A percentile compares a stretch with the other conserved stretches of the same genome.
Conservation (phyloP, 2,113 vertebrate species). For the Grantiella picta region DNA sequence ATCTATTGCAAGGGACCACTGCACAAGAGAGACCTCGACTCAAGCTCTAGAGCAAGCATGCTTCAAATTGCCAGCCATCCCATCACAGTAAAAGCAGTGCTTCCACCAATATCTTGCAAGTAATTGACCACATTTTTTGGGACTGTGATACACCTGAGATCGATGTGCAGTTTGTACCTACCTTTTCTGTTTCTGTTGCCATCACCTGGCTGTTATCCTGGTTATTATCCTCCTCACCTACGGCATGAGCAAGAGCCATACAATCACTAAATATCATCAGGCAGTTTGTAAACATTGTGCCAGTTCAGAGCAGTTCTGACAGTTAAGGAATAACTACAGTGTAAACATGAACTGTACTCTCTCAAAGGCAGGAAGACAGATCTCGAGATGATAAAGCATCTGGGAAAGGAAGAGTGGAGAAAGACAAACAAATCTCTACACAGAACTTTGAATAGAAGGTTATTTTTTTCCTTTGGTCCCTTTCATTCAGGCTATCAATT, state of each 20-base stretch:
- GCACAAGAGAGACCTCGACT: not conserved
- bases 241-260: not conserved
- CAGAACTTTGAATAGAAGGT: not conserved
- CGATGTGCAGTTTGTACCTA: not conserved
- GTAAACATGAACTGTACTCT: slow-evolving; percentile 20
- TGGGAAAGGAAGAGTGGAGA: not conserved
- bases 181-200: not conserved
- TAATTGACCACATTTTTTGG: not conserved
- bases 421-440: not conserved
- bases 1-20: not conserved
- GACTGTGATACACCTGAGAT: not conserved
- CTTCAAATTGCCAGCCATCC: not conserved
- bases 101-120: not conserved
- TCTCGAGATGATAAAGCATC: slow-evolving; percentile 13
- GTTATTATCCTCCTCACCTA: not conserved
- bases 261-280: not conserved
- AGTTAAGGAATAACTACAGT: slow-evolving; percentile 46
- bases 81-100: not conserved
- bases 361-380: not conserved
- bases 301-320: not conserved
- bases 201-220: not conserved
- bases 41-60: not conserved
- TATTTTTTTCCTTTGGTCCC: not conserved
- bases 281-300: not conserved
- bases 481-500: not conserved